These are phyloP conservation scores for Drosophila longiperda DNA, from an alignment of 2,888 invertebrate species.

Conservation along the genomic window DNA sequence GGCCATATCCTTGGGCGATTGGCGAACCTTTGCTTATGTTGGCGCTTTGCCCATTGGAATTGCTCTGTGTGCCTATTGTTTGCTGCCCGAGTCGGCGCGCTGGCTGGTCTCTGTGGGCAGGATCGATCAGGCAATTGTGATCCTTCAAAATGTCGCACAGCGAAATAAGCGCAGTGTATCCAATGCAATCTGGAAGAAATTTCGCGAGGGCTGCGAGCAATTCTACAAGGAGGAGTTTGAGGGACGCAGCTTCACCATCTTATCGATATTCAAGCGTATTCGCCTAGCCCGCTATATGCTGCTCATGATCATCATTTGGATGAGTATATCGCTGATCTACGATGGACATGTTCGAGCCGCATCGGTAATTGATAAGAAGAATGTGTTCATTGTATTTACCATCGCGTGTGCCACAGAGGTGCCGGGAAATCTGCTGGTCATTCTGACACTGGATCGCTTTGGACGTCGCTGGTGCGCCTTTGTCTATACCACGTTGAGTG, in stretches of 20 bases:
- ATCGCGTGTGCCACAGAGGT: slow-evolving; percentile 93
- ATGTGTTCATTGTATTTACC: slow-evolving; percentile 92
- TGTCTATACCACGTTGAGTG: slow-evolving; percentile 91
- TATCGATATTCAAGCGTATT: slow-evolving; percentile 91
- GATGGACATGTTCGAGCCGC: slow-evolving; percentile 95
- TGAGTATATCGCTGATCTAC: slow-evolving; percentile 93
- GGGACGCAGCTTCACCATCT: slow-evolving; percentile 89
- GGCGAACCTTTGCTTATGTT: slow-evolving; percentile 89
- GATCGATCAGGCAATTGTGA: slow-evolving; percentile 90
- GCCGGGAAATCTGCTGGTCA: slow-evolving; percentile 94
- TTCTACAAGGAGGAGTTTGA: slow-evolving; percentile 89
- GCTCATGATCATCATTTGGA: slow-evolving; percentile 92
- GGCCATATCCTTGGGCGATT: slow-evolving; percentile 90
- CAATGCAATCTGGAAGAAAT: slow-evolving; percentile 89
- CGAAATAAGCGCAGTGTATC: slow-evolving; percentile 90
- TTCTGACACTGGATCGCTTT: slow-evolving; percentile 90
- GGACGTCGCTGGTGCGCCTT: slow-evolving; percentile 94
- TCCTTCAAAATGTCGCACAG: slow-evolving; percentile 91
- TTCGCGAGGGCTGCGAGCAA: slow-evolving; percentile 88
- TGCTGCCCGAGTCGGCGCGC: slow-evolving; percentile 94
- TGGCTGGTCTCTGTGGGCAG: slow-evolving; percentile 94
- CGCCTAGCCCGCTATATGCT: slow-evolving; percentile 90
- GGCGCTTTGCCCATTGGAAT: slow-evolving; percentile 90
- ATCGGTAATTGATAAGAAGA: slow-evolving; percentile 91
- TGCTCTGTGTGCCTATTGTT: slow-evolving; percentile 89